Base-by-base conservation (phyloP, 2,113 vertebrate species). In the Ammodytes marinus region DNA sequence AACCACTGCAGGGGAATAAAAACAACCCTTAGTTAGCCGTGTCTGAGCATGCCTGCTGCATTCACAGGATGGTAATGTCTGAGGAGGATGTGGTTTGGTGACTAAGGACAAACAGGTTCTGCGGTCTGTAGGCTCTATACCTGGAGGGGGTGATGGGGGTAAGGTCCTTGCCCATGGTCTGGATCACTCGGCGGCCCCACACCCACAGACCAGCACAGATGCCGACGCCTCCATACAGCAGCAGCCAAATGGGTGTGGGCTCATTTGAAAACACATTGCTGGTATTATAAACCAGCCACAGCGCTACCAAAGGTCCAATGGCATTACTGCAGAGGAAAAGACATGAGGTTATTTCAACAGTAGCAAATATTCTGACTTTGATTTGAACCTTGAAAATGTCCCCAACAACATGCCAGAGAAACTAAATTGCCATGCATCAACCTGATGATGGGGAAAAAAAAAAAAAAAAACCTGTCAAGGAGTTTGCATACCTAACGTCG, bases 191-290 rank as follows among this genome's bases (percentile, higher is more conserved):
- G 66, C 98, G 95, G 42, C 98, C 98, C 98, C 98, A 99, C 35
- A 99, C 97, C 98, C 98, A 99, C 8, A 99, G 89, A n/a, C 98
- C 98, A 0, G 88, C 95, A 39, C 98, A 99, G 90, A 99, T 99
- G 39, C 98, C 98, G 4, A 95, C 92, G 0, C 98, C 97, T 2
- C 98, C 98, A 0, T 98, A 99, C 0, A 99, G 93, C 70, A 99
- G 92, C 79, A 99, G 95, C 98, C 98, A 99, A 73, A 97, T 96
- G 27, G 98, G 98, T 8, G 96, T 98, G 0, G 94, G 79, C 8
- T 1, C 74, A 11, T 84, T 94, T 0, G 96, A 92, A 45, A 87
- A 78, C 69, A 98, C 97, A 0, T 95, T 90, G 0, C 92, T 78
- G 0, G 92, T 95, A 7, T 85, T 3, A 80, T 98, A 99, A 80